Evolutionary conservation across 2,888 invertebrate genomes (phyloP), one percentile per base, ranked within the genome.

Genomic region (Temnothorax rugatulus): DNA sequence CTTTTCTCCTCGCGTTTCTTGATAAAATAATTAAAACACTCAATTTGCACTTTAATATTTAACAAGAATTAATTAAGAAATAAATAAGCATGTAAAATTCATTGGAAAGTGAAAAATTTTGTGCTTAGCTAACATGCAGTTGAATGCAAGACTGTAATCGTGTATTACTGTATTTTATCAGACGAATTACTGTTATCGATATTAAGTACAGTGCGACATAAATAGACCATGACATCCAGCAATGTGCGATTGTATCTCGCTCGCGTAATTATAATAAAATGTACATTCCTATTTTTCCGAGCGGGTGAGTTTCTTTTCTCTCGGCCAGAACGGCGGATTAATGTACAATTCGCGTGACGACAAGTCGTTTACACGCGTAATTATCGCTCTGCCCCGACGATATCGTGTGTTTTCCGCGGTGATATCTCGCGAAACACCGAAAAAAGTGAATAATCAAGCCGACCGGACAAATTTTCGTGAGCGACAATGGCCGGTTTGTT

Each of bases 311-410:
- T 77, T 71, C 71, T 71, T 59, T 79, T 38, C 59, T 54, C 50
- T 44, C 29, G 21, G 44, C 34, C 29, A 47, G 47, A 21, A 18
- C 47, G 25, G 18, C 59, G 59, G 54, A 81, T 81, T 81, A 81
- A 81, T 73, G 79, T 73, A 38, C 59, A n/a, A 85, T 74, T 87
- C 84, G 91, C 90, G 90, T 90, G 90, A 86, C 87, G 61, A 29
- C 9, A 13, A 82, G 76, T 76, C 87, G 85, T 90, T 90, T 85
- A 83, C 79, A 52, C 75, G 84, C 84, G 86, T 90, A 90, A 92
- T 91, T 91, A 89, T 87, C 88, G 88, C 87, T 81, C 87, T 83
- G 81, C 84, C 7, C 82, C 82, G 76, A 77, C 68, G 79, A 75
- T 75, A 69, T 84, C 61, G 79, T 82, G 81, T 83, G 61, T 84